A percentile compares a stretch with the other conserved stretches of the same genome.
Conservation (phyloP, 2,888 invertebrate species). For the Apodemia mormo region DNA sequence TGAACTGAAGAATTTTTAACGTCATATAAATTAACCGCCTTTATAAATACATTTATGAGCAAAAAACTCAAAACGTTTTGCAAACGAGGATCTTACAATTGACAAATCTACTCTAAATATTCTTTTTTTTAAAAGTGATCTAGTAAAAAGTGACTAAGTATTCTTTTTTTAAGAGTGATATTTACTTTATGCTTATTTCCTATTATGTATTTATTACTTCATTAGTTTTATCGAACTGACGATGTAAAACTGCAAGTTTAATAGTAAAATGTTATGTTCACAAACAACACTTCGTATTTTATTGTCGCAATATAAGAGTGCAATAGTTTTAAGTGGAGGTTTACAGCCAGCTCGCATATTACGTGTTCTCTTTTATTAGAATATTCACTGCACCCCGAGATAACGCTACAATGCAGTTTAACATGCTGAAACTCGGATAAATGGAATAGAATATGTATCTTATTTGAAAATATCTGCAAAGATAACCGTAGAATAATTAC, state of each 20-base stretch:
- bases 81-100: no score
- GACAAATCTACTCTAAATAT: no score
- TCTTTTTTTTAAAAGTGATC: no score
- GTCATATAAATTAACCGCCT: no score
- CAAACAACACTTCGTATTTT: constrained; percentile 9
- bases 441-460: neutral
- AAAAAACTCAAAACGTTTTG: no score
- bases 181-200: neutral
- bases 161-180: no score
- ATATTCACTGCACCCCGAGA: constrained; percentile 9
- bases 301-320: neutral
- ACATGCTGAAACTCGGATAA: neutral
- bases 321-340: constrained; percentile 16
- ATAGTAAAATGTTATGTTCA: no score
- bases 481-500: no score
- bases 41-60: no score
- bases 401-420: constrained; percentile 1
- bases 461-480: neutral
- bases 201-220: neutral
- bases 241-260: neutral
- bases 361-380: constrained; percentile 7
- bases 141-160: no score
- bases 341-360: constrained; percentile 16
- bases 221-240: neutral
- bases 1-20: no score